Conservation (phyloP, 2,888 invertebrate genomes). For the Bedellia somnulentella region DNA sequence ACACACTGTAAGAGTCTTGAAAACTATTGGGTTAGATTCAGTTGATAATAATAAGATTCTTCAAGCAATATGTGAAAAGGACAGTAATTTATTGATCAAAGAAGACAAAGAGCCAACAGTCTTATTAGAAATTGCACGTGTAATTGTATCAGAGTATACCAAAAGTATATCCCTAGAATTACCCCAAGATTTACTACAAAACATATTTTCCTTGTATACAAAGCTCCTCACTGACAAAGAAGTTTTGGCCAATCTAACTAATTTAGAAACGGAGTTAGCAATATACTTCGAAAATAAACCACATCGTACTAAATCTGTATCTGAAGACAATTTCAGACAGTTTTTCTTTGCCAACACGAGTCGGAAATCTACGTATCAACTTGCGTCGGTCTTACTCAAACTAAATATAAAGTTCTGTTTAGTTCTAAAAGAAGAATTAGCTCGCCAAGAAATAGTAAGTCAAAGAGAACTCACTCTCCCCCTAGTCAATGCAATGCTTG, state of each 20-base stretch:
- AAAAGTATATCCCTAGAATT: slow-evolving; percentile 24
- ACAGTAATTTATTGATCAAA: slow-evolving; percentile 29
- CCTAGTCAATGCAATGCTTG: slow-evolving; percentile 49
- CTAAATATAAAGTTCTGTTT: slow-evolving; percentile 47
- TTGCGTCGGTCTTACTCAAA: slow-evolving; percentile 62
- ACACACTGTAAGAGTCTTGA: slow-evolving; percentile 37
- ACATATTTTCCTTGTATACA: slow-evolving; percentile 39
- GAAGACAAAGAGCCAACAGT: slow-evolving; percentile 51
- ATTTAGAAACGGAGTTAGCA: slow-evolving; percentile 55
- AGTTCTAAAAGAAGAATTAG: slow-evolving; percentile 43
- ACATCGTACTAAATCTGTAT: slow-evolving; percentile 51
- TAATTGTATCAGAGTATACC: slow-evolving; percentile 46
- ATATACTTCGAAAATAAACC: slow-evolving; percentile 65
- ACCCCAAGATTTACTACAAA: slow-evolving; percentile 28
- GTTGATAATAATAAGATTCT: slow-evolving; percentile 45
- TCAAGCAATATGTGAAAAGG: slow-evolving; percentile 29
- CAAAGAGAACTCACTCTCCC: slow-evolving; percentile 68
- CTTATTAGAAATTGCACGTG: slow-evolving; percentile 48
- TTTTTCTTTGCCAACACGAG: slow-evolving; percentile 52
- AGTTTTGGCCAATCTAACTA: slow-evolving; percentile 41
- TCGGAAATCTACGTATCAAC: slow-evolving; percentile 58
- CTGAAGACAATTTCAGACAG: slow-evolving; percentile 51
- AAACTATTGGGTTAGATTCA: slow-evolving; percentile 31
- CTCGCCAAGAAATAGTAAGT: slow-evolving; percentile 40
- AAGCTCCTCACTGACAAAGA: slow-evolving; percentile 37